phyloP scores from a whole-genome alignment of 1,140 invertebrate species.

The Rhagoletis zephyria region DNA sequence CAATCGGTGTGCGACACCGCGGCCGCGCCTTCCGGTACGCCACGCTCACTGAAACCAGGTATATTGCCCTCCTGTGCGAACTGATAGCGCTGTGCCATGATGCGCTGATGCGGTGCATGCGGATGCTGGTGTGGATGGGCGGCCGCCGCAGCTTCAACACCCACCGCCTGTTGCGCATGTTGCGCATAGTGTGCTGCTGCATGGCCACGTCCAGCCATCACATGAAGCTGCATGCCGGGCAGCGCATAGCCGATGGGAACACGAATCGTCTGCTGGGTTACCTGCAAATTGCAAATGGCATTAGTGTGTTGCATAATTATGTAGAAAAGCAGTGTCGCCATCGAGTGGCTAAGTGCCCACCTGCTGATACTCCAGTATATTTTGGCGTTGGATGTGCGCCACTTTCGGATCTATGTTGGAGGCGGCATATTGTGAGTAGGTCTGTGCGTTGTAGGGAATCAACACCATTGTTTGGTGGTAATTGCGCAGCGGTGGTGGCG shows the following conservation, averaged over 20 bases:
- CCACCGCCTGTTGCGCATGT: slow-evolving; percentile 53
- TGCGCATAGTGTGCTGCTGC: slow-evolving; percentile 64
- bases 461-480: slow-evolving; percentile 84
- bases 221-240: slow-evolving; percentile 72
- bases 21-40: slow-evolving; percentile 79
- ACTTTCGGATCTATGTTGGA: slow-evolving; percentile 68
- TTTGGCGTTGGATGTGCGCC: slow-evolving; percentile 69
- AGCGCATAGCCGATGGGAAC: slow-evolving; percentile 71
- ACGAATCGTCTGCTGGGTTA: slow-evolving; percentile 73
- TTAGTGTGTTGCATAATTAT: slow-evolving; percentile 52
- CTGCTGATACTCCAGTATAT: slow-evolving; percentile 73
- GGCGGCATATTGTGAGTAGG: slow-evolving; percentile 71
- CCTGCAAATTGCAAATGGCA: slow-evolving; percentile 59
- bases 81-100: slow-evolving; percentile 62
- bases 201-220: slow-evolving; percentile 73
- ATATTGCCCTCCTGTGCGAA: slow-evolving; percentile 72
- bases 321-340: background rate
- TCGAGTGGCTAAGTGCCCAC: slow-evolving; percentile 58
- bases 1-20: slow-evolving; percentile 75
- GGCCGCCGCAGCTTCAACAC: slow-evolving; percentile 56
- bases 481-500: slow-evolving; percentile 78
- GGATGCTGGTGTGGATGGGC: slow-evolving; percentile 54
- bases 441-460: slow-evolving; percentile 80
- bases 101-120: slow-evolving; percentile 71
- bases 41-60: slow-evolving; percentile 76